A percentile compares a stretch with the other conserved stretches of the same genome.
phyloP scores from a whole-genome alignment of 2,113 vertebrate species.

The Phrynocephalus versicolor region DNA sequence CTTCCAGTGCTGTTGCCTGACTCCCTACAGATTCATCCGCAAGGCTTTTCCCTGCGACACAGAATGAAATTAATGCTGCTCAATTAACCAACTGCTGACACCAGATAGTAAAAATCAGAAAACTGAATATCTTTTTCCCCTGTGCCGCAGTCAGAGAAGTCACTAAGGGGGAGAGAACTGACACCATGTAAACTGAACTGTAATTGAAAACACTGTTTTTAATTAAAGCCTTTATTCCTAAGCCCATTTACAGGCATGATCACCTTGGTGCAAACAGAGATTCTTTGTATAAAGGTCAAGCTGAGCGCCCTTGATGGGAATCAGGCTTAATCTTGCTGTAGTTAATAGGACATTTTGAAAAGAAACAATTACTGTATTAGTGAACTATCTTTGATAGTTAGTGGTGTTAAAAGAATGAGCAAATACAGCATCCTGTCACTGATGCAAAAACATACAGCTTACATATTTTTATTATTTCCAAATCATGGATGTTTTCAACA shows the following conservation, averaged over 20 bases:
- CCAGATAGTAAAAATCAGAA: slow-evolving; percentile 50
- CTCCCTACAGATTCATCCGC: slow-evolving; percentile 23
- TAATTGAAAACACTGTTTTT: neutral
- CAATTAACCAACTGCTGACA: slow-evolving; percentile 46
- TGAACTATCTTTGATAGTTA: neutral
- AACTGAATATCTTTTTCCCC: slow-evolving; percentile 23
- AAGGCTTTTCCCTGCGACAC: neutral
- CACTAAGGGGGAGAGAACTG: neutral
- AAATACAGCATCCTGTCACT: neutral
- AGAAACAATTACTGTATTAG: neutral
- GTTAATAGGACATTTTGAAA: neutral
- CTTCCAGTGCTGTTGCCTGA: slow-evolving; percentile 1
- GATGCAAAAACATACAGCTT: neutral
- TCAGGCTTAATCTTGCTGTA: neutral
- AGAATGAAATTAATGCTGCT: slow-evolving; percentile 29
- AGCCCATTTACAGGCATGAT: neutral
- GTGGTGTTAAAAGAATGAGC: rapidly evolving
- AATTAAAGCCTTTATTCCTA: slow-evolving; percentile 8
- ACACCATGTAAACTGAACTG: slow-evolving; percentile 14
- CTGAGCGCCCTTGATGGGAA: neutral
- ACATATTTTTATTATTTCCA: neutral
- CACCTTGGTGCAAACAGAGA: neutral
- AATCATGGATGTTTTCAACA: neutral
- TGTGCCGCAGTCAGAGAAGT: slow-evolving; percentile 6
- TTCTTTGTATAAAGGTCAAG: neutral